Percentiles rank a stretch among this genome's conserved stretches.
These are phyloP conservation scores for Zaprionus ornatus DNA, from an alignment of 1,140 invertebrate species.

Conservation along the genomic window DNA sequence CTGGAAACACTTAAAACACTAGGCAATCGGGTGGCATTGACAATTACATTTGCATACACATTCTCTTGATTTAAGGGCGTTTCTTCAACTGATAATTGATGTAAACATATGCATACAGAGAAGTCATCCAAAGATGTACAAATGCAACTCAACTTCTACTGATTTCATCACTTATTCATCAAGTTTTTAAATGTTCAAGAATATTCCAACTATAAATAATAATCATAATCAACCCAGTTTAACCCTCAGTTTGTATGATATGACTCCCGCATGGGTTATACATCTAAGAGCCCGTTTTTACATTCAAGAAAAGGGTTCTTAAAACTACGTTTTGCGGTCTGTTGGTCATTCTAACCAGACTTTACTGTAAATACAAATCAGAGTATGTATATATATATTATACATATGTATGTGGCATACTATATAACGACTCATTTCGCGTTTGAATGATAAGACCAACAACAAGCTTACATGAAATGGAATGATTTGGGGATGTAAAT, in stretches of 20 bases:
- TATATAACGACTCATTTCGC: constrained; percentile 5
- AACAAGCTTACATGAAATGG: background rate
- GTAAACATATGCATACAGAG: background rate
- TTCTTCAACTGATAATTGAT: constrained; percentile 15
- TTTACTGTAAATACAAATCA: background rate
- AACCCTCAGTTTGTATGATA: background rate
- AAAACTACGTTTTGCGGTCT: background rate
- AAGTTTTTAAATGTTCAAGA: background rate
- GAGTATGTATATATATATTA: no score
- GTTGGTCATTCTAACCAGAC: background rate
- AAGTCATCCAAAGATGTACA: background rate
- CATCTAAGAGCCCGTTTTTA: background rate
- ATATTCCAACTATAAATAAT: no score
- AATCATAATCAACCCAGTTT: background rate
- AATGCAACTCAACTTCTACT: background rate
- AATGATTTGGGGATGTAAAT: constrained; percentile 7
- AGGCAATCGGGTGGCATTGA: background rate
- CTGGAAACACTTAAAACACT: background rate
- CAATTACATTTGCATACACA: constrained; percentile 25
- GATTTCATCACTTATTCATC: no score
- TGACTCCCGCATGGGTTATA: background rate
- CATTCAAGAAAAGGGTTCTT: background rate
- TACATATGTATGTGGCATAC: background rate
- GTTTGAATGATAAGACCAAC: constrained; percentile 6
- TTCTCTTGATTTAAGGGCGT: constrained; percentile 15